Base-by-base conservation (phyloP, 2,888 invertebrate genomes). In the Timandra comae region DNA sequence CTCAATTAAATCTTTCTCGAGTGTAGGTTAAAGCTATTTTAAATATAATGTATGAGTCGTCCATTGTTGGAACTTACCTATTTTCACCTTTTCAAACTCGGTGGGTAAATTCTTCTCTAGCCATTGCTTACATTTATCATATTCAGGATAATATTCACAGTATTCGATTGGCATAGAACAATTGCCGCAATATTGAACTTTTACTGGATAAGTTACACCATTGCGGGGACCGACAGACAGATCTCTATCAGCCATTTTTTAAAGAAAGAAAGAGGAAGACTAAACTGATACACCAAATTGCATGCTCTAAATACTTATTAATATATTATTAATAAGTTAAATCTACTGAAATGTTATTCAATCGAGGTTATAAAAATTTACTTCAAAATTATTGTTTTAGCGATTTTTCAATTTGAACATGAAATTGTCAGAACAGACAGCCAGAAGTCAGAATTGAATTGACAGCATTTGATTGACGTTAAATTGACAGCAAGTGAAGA, bases 101-200 rank as follows among this genome's bases (percentile, higher is more conserved):
- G 93, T 93, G 1, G 99, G 98, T 46, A 99, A 85, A 86, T 98
- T 92, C 61, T 94, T 93, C 76, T 98, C 97, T 46, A 99, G 80
- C 99, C 99, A 99, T 49, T 93, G 93, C 73, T 97, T 97, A 72
- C 99, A 99, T 80, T 97, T 97, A 46, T 98, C 98, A 71, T 96
- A 96, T 74, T 97, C 97, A 6, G 98, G 98, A 79, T 98, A 97
- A 77, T 95, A 98, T 87, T 99, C 98, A 77, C 99, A 99, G 73
- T 98, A 99, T 94, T 97, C 96, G 66, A 96, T 93, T n/a, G 96
- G 96, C 90, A 96, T 93, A 41, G 93, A 91, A 85, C 97, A 97
- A 75, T 96, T 96, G 27, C 97, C 97, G 76, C 97, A 98, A 76
- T 98, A 98, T 50, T 91, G 86, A 41, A 98, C 93, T 70, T 89